These are phyloP conservation scores for Psephotus haematonotus DNA, from an alignment of 2,113 vertebrate genomes.

Conservation along the genomic window DNA sequence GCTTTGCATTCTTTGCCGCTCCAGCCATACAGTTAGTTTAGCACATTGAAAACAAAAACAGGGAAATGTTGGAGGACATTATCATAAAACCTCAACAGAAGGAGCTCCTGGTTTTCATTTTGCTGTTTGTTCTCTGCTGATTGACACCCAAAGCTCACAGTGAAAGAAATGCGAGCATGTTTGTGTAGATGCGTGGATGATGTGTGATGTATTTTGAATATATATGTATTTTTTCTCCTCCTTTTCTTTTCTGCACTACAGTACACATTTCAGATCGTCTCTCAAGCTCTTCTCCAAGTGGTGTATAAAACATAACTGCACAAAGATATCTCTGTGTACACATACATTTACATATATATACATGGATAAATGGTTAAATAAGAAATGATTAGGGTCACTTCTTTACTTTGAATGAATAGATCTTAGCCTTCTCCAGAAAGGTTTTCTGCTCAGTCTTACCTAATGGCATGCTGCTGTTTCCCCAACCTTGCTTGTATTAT, in stretches of 20 bases:
- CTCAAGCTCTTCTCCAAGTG: slow-evolving; percentile 59
- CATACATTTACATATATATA: background rate
- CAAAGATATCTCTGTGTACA: background rate
- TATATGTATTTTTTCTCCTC: background rate
- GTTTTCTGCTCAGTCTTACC: slow-evolving; percentile 56
- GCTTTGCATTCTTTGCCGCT: slow-evolving; percentile 35
- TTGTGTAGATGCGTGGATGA: slow-evolving; percentile 34
- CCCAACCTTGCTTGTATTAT: slow-evolving; percentile 65
- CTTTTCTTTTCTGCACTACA: slow-evolving; percentile 60
- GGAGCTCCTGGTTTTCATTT: slow-evolving; percentile 67
- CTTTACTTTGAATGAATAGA: slow-evolving; percentile 61
- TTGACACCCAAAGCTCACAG: slow-evolving; percentile 66
- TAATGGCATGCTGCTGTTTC: slow-evolving; percentile 69
- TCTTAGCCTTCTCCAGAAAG: slow-evolving; percentile 54
- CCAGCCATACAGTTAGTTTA: slow-evolving; percentile 45
- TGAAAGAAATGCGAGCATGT: slow-evolving; percentile 31
- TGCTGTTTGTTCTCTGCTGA: slow-evolving; percentile 71
- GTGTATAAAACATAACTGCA: slow-evolving; percentile 29
- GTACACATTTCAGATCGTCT: slow-evolving; percentile 60
- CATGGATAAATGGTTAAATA: slow-evolving; percentile 39
- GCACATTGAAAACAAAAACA: slow-evolving; percentile 60
- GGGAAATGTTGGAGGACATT: slow-evolving; percentile 49
- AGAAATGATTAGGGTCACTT: slow-evolving; percentile 47
- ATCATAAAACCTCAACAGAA: slow-evolving; percentile 65
- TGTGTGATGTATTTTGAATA: slow-evolving; percentile 67